phyloP scores from a whole-genome alignment of 2,888 invertebrate species.

The Loripinus fragilis region DNA sequence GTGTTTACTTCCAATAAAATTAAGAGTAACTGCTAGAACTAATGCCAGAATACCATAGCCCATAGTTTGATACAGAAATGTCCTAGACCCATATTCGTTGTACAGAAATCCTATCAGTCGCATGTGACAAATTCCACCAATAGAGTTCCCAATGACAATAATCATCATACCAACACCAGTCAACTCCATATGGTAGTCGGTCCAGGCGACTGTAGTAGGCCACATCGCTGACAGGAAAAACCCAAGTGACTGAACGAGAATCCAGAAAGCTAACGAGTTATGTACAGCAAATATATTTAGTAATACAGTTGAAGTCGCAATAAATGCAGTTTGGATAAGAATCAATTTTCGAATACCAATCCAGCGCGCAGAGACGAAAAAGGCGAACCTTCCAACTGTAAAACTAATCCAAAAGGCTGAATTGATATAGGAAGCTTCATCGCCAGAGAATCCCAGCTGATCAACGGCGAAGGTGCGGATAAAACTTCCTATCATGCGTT shows the following conservation, averaged over 20 bases:
- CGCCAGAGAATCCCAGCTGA: constrained; percentile 58
- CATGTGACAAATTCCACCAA: constrained; percentile 67
- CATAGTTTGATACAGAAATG: constrained; percentile 64
- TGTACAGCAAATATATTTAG: constrained; percentile 61
- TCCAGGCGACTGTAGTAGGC: constrained; percentile 70
- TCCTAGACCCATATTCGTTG: constrained; percentile 59
- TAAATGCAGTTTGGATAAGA: constrained; percentile 53
- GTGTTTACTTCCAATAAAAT: constrained; percentile 51
- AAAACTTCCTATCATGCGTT: constrained; percentile 68
- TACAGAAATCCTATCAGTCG: constrained; percentile 67
- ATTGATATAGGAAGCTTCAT: constrained; percentile 64
- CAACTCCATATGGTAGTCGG: constrained; percentile 67
- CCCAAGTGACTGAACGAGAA: constrained; percentile 61
- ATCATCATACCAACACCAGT: constrained; percentile 66
- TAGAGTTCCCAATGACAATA: constrained; percentile 59
- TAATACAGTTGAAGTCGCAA: constrained; percentile 46
- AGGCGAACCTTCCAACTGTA: constrained; percentile 61
- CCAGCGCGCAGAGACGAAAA: constrained; percentile 59
- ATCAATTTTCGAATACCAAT: constrained; percentile 62
- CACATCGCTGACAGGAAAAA: constrained; percentile 65
- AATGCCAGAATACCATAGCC: constrained; percentile 54
- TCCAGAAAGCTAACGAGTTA: constrained; percentile 59
- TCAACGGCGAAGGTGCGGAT: constrained; percentile 70
- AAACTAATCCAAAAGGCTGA: constrained; percentile 72
- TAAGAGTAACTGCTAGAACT: constrained; percentile 42